These are phyloP conservation scores for Darevskia nairensis DNA, from an alignment of 2,797 vertebrate species.

Conservation along the genomic window DNA sequence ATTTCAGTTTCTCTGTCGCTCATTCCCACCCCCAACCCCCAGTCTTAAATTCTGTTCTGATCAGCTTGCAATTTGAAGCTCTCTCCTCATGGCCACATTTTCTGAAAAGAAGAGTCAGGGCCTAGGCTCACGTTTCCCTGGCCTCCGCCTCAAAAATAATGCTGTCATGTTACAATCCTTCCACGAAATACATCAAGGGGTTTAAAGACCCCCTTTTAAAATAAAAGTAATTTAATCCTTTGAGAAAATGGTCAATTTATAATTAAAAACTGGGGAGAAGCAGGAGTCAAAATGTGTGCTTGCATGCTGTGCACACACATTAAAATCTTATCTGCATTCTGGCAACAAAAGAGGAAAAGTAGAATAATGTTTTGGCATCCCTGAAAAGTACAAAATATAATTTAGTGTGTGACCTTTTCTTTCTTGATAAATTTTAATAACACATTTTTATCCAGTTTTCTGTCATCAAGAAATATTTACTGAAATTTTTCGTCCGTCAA, in stretches of 20 bases:
- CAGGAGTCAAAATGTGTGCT: not conserved
- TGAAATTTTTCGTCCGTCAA: conserved; percentile 33
- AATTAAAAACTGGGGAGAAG: not conserved
- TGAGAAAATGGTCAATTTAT: not conserved
- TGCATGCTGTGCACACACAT: not conserved
- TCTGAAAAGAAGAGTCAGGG: not conserved
- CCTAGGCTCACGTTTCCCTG: not conserved
- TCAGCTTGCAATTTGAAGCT: not conserved
- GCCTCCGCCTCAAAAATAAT: not conserved
- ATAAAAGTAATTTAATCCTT: conserved; percentile 2
- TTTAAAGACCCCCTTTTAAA: not conserved
- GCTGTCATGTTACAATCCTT: not conserved
- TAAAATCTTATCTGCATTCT: conserved; percentile 28
- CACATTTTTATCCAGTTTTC: conserved; percentile 9
- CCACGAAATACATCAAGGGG: not conserved
- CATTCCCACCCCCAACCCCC: no score
- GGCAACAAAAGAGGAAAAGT: not conserved
- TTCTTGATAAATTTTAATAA: conserved; percentile 41
- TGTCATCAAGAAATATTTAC: conserved; percentile 34
- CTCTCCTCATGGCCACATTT: not conserved
- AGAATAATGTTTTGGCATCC: conserved; percentile 24
- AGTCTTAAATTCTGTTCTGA: no score
- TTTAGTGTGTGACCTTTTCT: conserved; percentile 37
- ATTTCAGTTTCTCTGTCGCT: no score
- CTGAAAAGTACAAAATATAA: conserved; percentile 18